Percentiles rank a stretch among this genome's conserved stretches.
phyloP scores from a whole-genome alignment of 2,888 invertebrate species.

The Eristalis tenax region DNA sequence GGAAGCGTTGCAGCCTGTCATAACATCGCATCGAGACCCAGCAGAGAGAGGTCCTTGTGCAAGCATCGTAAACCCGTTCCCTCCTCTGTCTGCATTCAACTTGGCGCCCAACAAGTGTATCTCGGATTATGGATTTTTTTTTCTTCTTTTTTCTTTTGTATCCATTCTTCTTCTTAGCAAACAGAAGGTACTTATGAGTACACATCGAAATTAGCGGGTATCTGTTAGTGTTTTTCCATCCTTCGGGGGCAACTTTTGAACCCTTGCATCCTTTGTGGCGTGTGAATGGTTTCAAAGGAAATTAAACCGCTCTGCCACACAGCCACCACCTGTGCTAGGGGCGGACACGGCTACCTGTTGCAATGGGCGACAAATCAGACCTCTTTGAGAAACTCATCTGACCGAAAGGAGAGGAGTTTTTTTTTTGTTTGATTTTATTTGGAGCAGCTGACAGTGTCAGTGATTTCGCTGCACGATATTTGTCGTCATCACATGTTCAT shows the following conservation, averaged over 20 bases:
- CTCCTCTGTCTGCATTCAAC: not conserved
- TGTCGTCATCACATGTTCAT: slow-evolving; percentile 60
- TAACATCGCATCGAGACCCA: not conserved
- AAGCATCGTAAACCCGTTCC: slow-evolving; percentile 16
- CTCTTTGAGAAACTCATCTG: slow-evolving; percentile 4
- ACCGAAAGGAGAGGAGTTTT: slow-evolving; percentile 32
- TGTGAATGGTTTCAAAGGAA: slow-evolving; percentile 33
- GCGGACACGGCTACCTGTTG: slow-evolving; percentile 17
- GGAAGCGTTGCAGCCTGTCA: not conserved
- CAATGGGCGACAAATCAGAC: no score
- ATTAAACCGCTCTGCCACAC: slow-evolving; percentile 4
- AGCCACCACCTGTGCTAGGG: slow-evolving; percentile 35
- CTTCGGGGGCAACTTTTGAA: not conserved
- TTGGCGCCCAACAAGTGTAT: slow-evolving; percentile 15
- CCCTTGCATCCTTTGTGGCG: not conserved
- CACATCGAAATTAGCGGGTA: slow-evolving; percentile 7
- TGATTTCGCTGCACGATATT: slow-evolving; percentile 28
- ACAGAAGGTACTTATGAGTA: slow-evolving; percentile 16
- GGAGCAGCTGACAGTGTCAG: slow-evolving; percentile 35
- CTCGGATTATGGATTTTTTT: not conserved
- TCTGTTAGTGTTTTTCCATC: not conserved
- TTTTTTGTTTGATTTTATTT: slow-evolving; percentile 59
- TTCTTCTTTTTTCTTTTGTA: not conserved
- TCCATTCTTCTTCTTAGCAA: not conserved
- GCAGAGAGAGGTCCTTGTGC: slow-evolving; percentile 11